A percentile compares a stretch with the other conserved stretches of the same genome.
Evolutionary conservation across 2,888 invertebrate species (phyloP).

Genomic region (Parnassius orleans): DNA sequence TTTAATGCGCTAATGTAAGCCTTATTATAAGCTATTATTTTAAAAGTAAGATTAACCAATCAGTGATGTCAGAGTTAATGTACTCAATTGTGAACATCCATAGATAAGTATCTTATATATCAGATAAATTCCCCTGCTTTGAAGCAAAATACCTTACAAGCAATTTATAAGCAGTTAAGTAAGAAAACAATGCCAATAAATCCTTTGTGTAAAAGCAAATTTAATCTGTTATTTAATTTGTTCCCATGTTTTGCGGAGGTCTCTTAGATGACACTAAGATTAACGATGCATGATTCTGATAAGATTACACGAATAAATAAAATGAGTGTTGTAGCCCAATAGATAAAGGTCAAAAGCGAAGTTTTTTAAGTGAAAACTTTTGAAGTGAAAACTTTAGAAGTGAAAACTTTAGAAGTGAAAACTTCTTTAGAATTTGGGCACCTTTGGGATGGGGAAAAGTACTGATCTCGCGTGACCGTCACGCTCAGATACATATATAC

Average conservation of each 20-base stretch:
- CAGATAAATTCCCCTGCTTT: slow-evolving; percentile 8
- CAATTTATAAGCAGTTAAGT: slow-evolving; percentile 11
- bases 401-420: too few relatives aligned
- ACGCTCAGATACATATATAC: too few relatives aligned
- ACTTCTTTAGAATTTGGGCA: too few relatives aligned
- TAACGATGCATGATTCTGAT: slow-evolving; percentile 22
- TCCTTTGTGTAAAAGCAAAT: slow-evolving; percentile 20
- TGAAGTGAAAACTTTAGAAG: too few relatives aligned
- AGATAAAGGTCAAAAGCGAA: slow-evolving; percentile 2
- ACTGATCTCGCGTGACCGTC: too few relatives aligned
- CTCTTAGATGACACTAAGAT: slow-evolving; percentile 22
- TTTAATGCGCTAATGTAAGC: too few relatives aligned
- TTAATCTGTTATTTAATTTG: slow-evolving; percentile 23
- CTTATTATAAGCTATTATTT: too few relatives aligned
- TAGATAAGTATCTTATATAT: slow-evolving; percentile 12
- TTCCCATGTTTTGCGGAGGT: slow-evolving; percentile 25
- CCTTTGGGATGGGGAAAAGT: too few relatives aligned
- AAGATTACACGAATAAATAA: slow-evolving; percentile 23
- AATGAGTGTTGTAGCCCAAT: slow-evolving; percentile 8
- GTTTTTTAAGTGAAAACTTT: too few relatives aligned
- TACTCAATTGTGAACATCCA: slow-evolving; percentile 7
- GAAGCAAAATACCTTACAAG: slow-evolving; percentile 6
- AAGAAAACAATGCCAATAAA: slow-evolving; percentile 21
- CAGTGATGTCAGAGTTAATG: too few relatives aligned
- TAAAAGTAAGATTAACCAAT: too few relatives aligned